Evolutionary conservation across 1,140 invertebrate genomes (phyloP), one percentile per base, ranked within the genome.

Genomic region (Drosophila baimaii): DNA sequence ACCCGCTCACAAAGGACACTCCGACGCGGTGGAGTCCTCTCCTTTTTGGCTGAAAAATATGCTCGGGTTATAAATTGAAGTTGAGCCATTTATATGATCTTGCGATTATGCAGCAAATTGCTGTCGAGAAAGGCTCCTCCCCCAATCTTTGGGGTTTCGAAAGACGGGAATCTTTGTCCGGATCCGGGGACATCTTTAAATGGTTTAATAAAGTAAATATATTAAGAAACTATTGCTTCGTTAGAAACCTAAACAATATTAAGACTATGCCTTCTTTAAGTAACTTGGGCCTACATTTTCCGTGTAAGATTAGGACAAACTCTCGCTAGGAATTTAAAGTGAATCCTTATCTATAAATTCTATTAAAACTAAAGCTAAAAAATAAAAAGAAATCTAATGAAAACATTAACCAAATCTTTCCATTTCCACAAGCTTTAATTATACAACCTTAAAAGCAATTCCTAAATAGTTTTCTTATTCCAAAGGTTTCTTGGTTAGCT

Each of bases 11-110:
- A 72, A 72, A 84, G 75, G 70, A 83, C 63, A 79, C 71, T 78
- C 68, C 10, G 35, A 15, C 37, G 25, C 46, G 23, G 31, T 17
- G 19, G 39, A 65, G 77, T 77, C 58, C 63, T 70, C 77, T 41
- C 21, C 43, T n/a, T 43, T 75, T 44, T 37, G 46, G 29, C 46
- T 69, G 66, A 55, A 46, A 84, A 85, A 85, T 78, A 84, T 84
- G 77, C 54, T 70, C 56, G 74, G 61, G 73, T 81, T 78, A 81
- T 85, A 85, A 85, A 85, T 85, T 85, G 74, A 85, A 85, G 81
- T 85, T 85, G 77, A 84, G 73, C 81, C 77, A 84, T 84, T 84
- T 77, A 84, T 83, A 84, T 83, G 81, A 84, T 84, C 81, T 80
- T 72, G 63, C 77, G 81, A 84, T 84, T 83, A 84, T 84, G 81